A percentile compares a stretch with the other conserved stretches of the same genome.
These are phyloP conservation scores for Cosmorhoe ocellata DNA, from an alignment of 2,888 invertebrate genomes.

Conservation along the genomic window DNA sequence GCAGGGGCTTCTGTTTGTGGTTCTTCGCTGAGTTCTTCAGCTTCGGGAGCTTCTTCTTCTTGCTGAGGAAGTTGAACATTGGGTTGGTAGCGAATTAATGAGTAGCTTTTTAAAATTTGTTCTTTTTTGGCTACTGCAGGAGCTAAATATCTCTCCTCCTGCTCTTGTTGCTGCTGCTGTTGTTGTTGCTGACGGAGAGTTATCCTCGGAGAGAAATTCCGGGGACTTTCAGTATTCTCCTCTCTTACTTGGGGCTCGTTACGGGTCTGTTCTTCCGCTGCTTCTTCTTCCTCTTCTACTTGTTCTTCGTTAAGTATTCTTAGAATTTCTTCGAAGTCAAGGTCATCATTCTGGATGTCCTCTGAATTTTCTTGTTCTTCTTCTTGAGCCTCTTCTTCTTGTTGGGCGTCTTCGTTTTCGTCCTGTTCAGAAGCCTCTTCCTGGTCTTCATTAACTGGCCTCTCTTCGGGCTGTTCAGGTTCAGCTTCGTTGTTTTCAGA, in stretches of 20 bases:
- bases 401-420: slow-evolving; percentile 28
- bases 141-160: slow-evolving; percentile 30
- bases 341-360: slow-evolving; percentile 23
- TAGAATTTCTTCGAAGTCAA: slow-evolving; percentile 31
- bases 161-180: slow-evolving; percentile 16
- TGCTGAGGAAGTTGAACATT: slow-evolving; percentile 26
- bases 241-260: slow-evolving; percentile 29
- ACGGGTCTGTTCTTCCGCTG: slow-evolving; percentile 19
- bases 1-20: slow-evolving; percentile 12
- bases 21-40: slow-evolving; percentile 15
- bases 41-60: slow-evolving; percentile 14
- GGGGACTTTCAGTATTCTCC: slow-evolving; percentile 28
- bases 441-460: slow-evolving; percentile 29
- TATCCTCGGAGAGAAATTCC: slow-evolving; percentile 30
- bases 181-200: slow-evolving; percentile 22
- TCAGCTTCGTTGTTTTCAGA: slow-evolving; percentile 30
- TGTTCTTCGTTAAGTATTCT: slow-evolving; percentile 32
- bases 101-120: slow-evolving; percentile 22
- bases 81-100: slow-evolving; percentile 37
- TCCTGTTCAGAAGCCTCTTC: slow-evolving; percentile 28
- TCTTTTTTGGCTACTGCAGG: slow-evolving; percentile 35
- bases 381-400: slow-evolving; percentile 27
- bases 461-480: slow-evolving; percentile 19
- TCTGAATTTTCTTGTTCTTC: slow-evolving; percentile 28
- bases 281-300: slow-evolving; percentile 14